Base-by-base conservation (phyloP, 2,113 vertebrate species). In the Xiphophorus maculatus region DNA sequence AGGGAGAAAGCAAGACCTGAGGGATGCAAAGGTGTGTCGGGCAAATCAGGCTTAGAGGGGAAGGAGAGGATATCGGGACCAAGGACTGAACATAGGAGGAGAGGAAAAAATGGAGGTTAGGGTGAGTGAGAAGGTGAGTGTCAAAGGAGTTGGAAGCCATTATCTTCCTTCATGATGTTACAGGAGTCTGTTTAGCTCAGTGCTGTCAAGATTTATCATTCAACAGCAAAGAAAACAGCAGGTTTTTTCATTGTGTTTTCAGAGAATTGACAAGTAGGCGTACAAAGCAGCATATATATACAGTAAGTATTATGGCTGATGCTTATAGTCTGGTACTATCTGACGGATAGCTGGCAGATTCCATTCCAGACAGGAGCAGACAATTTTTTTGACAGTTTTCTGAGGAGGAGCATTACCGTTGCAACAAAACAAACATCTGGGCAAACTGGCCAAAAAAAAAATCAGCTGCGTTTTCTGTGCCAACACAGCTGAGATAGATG, bases 41-140 rank as follows among this genome's bases (percentile, higher is more conserved):
- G 61, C n/a, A 77, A 80, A 80, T 85, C 30, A 1, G 65, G 70
- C 79, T 85, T 69, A 64, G 69, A 79, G 71, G 60, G 73, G 62
- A 63, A 81, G 72, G 44, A 71, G 66, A 35, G 17, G 79, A 80
- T 63, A 63, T 54, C 12, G 22, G 78, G 68, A 79, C 69, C 7
- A 30, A 65, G 17, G 25, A 63, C 63, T 74, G 72, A 71, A 65
- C 28, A 54, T 37, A 73, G 61, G 69, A 58, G 33, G 44, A 48
- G 51, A 76, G 61, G 11, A 30, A 63, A 40, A 75, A 67, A 75
- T 76, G 61, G 74, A 81, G 70, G 67, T 86, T 76, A 74, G 63
- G 17, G 19, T 35, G 51, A 58, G 63, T 62, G 62, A 63, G 58
- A 73, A 65, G 27, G 62, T 42, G 66, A 69, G 67, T n/a, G 37